Conservation (phyloP, 2,888 invertebrate genomes). For the Lepidonotus clava region DNA sequence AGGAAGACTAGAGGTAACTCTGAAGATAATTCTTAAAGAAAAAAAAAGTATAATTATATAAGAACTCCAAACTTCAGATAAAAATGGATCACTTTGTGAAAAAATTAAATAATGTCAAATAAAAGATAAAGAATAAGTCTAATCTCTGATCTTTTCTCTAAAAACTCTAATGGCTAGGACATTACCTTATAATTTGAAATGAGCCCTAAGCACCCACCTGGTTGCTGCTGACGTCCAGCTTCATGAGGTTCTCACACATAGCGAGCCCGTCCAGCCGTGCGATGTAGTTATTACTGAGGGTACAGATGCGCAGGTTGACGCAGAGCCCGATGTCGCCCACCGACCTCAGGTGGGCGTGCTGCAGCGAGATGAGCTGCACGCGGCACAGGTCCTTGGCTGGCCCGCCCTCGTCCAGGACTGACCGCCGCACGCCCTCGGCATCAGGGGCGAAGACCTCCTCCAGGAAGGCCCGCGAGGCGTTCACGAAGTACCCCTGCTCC, state of each 20-base stretch:
- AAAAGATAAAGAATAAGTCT: too few relatives aligned
- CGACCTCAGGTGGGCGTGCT: slow-evolving; percentile 72
- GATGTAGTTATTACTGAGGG: slow-evolving; percentile 77
- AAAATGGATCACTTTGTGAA: too few relatives aligned
- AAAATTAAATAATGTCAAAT: too few relatives aligned
- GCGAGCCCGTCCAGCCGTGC: slow-evolving; percentile 74
- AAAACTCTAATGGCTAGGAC: too few relatives aligned
- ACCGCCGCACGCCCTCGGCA: neutral
- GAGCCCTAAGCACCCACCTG: slow-evolving; percentile 74
- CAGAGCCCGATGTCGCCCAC: slow-evolving; percentile 76
- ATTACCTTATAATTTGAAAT: too few relatives aligned
- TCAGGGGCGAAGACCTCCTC: slow-evolving; percentile 66
- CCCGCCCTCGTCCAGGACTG: slow-evolving; percentile 5
- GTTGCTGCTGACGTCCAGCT: slow-evolving; percentile 78
- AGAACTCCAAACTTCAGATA: too few relatives aligned
- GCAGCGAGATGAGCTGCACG: slow-evolving; percentile 69
- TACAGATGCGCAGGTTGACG: slow-evolving; percentile 73
- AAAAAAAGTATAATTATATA: too few relatives aligned
- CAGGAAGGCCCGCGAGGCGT: slow-evolving; percentile 70
- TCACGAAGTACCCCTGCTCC: slow-evolving; percentile 72
- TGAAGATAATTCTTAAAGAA: too few relatives aligned
- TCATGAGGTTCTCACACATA: slow-evolving; percentile 74
- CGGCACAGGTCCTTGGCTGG: slow-evolving; percentile 68
- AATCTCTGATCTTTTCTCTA: too few relatives aligned
- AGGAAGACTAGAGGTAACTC: too few relatives aligned